These are phyloP conservation scores for Lucifuga dentata DNA, from an alignment of 2,113 vertebrate species.

Conservation along the genomic window DNA sequence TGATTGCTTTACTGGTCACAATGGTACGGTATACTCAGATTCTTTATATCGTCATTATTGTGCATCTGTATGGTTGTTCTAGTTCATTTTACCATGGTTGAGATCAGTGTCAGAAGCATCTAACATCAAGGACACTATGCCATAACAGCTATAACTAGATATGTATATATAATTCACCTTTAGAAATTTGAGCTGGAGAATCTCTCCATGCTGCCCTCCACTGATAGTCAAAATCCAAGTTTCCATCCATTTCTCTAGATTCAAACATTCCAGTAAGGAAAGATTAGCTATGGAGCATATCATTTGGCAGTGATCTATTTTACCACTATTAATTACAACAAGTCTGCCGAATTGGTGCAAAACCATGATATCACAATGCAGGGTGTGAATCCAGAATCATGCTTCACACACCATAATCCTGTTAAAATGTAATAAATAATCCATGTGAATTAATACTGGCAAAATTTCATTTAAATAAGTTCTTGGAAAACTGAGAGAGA, in stretches of 20 bases:
- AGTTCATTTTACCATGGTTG: slow-evolving; percentile 42
- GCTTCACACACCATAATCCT: slow-evolving; percentile 80
- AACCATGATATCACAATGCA: slow-evolving; percentile 79
- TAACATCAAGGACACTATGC: slow-evolving; percentile 2
- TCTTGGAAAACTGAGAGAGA: slow-evolving; percentile 76
- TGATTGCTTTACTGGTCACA: slow-evolving; percentile 59
- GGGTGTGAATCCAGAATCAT: slow-evolving; percentile 78
- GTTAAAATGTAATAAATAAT: slow-evolving; percentile 84
- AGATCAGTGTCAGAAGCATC: slow-evolving; percentile 16
- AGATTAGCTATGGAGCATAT: slow-evolving; percentile 71
- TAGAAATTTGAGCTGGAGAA: not conserved
- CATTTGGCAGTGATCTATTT: slow-evolving; percentile 79
- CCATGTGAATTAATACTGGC: slow-evolving; percentile 79
- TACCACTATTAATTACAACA: slow-evolving; percentile 78
- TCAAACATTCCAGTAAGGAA: slow-evolving; percentile 46
- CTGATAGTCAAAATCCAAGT: slow-evolving; percentile 42
- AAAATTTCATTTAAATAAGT: slow-evolving; percentile 82
- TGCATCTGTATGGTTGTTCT: slow-evolving; percentile 57
- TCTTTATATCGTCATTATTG: slow-evolving; percentile 50
- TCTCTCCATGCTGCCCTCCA: slow-evolving; percentile 14
- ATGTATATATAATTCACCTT: slow-evolving; percentile 10
- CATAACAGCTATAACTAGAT: slow-evolving; percentile 2
- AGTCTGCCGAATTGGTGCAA: slow-evolving; percentile 76
- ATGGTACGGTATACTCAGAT: slow-evolving; percentile 20
- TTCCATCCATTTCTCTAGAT: slow-evolving; percentile 39